Evolutionary conservation across 1,140 invertebrate species (phyloP).

Genomic region (Drosophila lowei): DNA sequence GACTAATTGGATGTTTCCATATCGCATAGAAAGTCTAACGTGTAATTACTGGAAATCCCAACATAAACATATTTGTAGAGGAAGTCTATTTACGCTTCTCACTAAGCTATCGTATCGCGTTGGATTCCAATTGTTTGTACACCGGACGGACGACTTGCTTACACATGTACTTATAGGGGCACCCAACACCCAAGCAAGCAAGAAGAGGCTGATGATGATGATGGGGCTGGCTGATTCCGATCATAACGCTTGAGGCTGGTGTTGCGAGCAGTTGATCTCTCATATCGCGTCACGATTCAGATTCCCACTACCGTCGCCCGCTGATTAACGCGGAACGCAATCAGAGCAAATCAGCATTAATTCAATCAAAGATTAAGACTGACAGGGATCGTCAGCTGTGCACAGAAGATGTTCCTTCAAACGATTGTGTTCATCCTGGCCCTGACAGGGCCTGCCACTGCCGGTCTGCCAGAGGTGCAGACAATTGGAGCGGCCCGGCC

Average conservation of each 20-base stretch:
- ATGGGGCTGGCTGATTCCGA: conserved; percentile 4
- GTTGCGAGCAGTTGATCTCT: conserved; percentile 37
- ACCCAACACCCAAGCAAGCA: no score
- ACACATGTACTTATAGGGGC: conserved; percentile 18
- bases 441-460: conserved; percentile 1
- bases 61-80: neutral
- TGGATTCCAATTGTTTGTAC: conserved; percentile 34
- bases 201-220: no score
- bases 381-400: neutral
- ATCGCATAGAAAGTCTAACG: neutral
- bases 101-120: conserved; percentile 12
- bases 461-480: conserved; percentile 15
- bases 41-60: conserved; percentile 25
- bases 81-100: conserved; percentile 35
- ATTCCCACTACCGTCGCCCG: conserved; percentile 17
- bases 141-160: conserved; percentile 3
- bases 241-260: conserved; percentile 21
- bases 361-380: conserved; percentile 43
- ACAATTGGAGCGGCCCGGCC: neutral
- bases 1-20: neutral
- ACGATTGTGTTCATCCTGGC: conserved; percentile 30
- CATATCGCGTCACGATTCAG: conserved; percentile 29
- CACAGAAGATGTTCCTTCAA: conserved; percentile 28
- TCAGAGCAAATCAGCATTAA: conserved; percentile 61
- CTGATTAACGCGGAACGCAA: conserved; percentile 61